A percentile compares a stretch with the other conserved stretches of the same genome.
These are phyloP conservation scores for Drosophila melanogaster DNA, from an alignment of 1,140 invertebrate genomes.

Conservation along the genomic window Release_6_plus_ISO1_MT NT_033777.3:14261501-14262000, in stretches of 20 bases:
- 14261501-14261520: neutral
- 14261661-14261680: neutral
- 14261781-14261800: neutral
- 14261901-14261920: neutral
- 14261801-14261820: neutral
- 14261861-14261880: neutral
- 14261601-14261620: neutral
- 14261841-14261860: neutral
- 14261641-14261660: neutral
- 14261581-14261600: constrained; percentile 1
- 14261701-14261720: neutral
- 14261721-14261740: neutral
- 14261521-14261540: neutral
- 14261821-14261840: neutral
- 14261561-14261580: constrained; percentile 1
- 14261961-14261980: neutral
- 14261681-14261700: neutral
- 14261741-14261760: neutral
- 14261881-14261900: neutral
- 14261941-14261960: neutral
- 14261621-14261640: neutral
- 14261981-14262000: neutral
- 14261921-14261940: neutral
- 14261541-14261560: neutral
- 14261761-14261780: neutral